These are phyloP conservation scores for Halichondria panicea DNA, from an alignment of 37 sponge, comb jelly and placozoan genomes.

Conservation along the genomic window DNA sequence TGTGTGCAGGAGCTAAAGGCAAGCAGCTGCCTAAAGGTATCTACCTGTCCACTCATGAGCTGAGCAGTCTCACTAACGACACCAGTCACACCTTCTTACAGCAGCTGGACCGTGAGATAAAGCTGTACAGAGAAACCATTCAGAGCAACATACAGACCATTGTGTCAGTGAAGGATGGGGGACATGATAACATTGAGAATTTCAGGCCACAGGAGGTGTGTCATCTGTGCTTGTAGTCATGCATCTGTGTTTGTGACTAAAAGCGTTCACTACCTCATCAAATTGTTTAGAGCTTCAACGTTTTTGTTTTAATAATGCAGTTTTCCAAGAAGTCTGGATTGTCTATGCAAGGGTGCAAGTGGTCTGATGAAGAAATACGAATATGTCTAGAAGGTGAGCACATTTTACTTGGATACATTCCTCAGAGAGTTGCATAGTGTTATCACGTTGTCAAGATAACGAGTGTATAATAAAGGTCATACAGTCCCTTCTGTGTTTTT, in stretches of 20 bases:
- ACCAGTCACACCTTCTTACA: neutral
- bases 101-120: constrained; percentile 27
- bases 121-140: constrained; percentile 2
- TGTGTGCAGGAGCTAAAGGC: constrained; percentile 35
- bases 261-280: too few species aligned
- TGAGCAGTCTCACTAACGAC: constrained; percentile 1
- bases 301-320: constrained; percentile 9
- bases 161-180: constrained; percentile 9
- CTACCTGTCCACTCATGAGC: constrained; percentile 29
- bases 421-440: too few species aligned
- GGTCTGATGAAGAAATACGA: constrained; percentile 58
- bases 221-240: neutral
- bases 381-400: constrained; percentile 45
- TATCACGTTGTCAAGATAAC: too few species aligned
- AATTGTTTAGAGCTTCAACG: too few species aligned
- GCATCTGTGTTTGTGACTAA: too few species aligned
- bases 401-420: too few species aligned
- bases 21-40: constrained; percentile 61
- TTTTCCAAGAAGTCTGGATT: constrained; percentile 16
- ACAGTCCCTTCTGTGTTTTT: too few species aligned
- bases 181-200: constrained; percentile 18
- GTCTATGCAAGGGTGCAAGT: constrained; percentile 12
- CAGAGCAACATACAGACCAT: constrained; percentile 48
- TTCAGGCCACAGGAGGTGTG: constrained; percentile 35
- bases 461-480: too few species aligned